Conservation (phyloP, 1,140 invertebrate species). For the Calycopis cecrops region DNA sequence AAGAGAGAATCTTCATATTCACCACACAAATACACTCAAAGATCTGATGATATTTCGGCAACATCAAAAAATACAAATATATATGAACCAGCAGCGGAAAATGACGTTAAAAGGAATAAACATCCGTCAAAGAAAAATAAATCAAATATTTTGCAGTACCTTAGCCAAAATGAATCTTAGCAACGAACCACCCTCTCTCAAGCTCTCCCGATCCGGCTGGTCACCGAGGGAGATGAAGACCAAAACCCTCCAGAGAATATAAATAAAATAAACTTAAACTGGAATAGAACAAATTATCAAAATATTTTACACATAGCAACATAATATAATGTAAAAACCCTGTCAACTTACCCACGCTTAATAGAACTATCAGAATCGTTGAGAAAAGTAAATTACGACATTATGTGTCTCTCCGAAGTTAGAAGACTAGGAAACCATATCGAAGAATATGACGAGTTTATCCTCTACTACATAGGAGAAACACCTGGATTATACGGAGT, state of each 20-base stretch:
- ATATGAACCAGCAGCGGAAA: too few relatives aligned
- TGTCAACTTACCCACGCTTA: conserved; percentile 7
- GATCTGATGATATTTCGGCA: too few relatives aligned
- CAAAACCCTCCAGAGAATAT: conserved; percentile 15
- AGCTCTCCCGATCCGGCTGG: not conserved
- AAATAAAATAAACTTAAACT: too few relatives aligned
- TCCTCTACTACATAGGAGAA: conserved; percentile 18
- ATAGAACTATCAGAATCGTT: conserved; percentile 17
- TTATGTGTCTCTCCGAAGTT: conserved; percentile 13
- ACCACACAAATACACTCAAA: too few relatives aligned
- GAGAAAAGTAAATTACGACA: conserved; percentile 21
- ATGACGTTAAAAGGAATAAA: too few relatives aligned
- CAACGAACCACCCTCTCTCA: not conserved
- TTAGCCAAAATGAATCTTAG: not conserved
- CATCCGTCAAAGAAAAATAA: too few relatives aligned
- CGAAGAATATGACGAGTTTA: conserved; percentile 14
- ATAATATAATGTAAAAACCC: conserved; percentile 19
- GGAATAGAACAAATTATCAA: not conserved
- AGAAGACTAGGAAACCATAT: conserved; percentile 9
- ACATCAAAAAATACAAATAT: too few relatives aligned
- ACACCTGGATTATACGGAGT: conserved; percentile 17
- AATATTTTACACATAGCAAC: conserved; percentile 10
- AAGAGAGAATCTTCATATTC: too few relatives aligned
- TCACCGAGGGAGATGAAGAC: conserved; percentile 2
- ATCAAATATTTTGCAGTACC: not conserved